These are phyloP conservation scores for Rugalucina vietnamica DNA, from an alignment of 2,888 invertebrate genomes.

Conservation along the genomic window DNA sequence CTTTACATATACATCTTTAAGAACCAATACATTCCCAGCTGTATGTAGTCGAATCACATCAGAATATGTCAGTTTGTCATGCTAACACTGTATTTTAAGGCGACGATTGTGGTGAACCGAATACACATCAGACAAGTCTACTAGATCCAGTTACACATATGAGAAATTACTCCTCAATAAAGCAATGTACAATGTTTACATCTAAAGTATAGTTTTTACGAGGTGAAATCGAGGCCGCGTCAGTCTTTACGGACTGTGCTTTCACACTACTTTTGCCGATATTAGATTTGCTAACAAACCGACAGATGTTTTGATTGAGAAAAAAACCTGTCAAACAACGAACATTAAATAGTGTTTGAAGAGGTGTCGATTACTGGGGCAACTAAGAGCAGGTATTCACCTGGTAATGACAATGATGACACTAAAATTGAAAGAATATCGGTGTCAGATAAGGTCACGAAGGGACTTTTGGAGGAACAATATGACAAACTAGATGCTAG, in stretches of 20 bases:
- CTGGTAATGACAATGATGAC: too few species aligned
- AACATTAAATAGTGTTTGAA: neutral
- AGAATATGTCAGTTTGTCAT: conserved; percentile 15
- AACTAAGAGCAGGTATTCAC: neutral
- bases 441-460: too few species aligned
- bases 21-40: neutral
- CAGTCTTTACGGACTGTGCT: neutral
- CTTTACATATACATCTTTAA: too few species aligned
- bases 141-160: neutral
- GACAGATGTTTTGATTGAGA: neutral
- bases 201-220: neutral
- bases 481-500: too few species aligned
- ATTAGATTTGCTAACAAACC: neutral
- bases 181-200: neutral
- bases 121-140: conserved; percentile 1
- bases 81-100: neutral
- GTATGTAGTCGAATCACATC: too few species aligned
- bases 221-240: neutral
- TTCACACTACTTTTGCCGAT: neutral
- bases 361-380: neutral
- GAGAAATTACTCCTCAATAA: neutral
- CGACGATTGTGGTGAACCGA: neutral
- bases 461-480: too few species aligned
- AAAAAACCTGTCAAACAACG: neutral
- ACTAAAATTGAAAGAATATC: too few species aligned